phyloP scores from a whole-genome alignment of 1,140 invertebrate genomes.

The Diabrotica virgifera region DNA sequence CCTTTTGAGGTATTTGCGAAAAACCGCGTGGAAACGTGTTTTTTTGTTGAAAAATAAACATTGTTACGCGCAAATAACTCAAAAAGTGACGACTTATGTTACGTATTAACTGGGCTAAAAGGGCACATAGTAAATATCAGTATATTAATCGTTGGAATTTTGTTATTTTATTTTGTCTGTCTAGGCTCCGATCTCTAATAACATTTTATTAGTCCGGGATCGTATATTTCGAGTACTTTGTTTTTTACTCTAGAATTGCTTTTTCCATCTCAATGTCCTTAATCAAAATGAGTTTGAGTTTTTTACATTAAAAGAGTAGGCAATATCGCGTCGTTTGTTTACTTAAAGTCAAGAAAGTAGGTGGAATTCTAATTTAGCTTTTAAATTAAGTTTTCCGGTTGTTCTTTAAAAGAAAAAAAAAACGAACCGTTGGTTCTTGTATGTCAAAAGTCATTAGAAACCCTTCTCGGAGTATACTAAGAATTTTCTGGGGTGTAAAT shows the following conservation, averaged over 20 bases:
- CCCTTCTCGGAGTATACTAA: no score
- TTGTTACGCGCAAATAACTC: no score
- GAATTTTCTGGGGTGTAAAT: no score
- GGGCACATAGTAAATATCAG: neutral
- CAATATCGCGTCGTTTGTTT: neutral
- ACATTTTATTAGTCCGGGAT: neutral
- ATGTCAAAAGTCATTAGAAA: no score
- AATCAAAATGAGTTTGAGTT: conserved; percentile 3
- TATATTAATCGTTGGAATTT: neutral
- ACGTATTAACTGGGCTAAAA: no score
- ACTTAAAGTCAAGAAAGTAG: neutral
- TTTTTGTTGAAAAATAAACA: no score
- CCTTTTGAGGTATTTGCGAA: no score
- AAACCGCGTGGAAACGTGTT: no score
- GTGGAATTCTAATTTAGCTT: neutral
- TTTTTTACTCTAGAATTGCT: neutral
- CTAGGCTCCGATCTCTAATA: neutral
- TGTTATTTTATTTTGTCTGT: neutral
- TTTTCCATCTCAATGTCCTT: neutral
- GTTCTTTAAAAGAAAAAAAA: no score
- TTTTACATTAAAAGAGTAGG: neutral
- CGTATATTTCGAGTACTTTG: conserved; percentile 1
- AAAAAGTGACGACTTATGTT: no score
- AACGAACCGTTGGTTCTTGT: no score
- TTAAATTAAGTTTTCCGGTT: neutral